phyloP scores from a whole-genome alignment of 2,113 vertebrate species.

The Gobiocypris rarus region DNA sequence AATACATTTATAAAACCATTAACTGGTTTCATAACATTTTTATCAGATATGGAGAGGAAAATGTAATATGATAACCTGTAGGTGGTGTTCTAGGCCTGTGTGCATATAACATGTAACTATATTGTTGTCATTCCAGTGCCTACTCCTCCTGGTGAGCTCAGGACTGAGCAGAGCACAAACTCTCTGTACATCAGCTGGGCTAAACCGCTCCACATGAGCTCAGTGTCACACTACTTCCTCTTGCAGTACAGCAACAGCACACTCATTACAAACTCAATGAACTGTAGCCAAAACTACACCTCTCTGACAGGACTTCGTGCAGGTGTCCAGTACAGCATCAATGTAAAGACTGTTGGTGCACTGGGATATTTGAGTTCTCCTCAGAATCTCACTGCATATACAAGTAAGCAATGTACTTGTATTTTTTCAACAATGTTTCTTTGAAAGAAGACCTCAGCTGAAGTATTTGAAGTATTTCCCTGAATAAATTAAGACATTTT shows the following conservation, averaged over 20 bases:
- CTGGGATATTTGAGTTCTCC: constrained; percentile 34
- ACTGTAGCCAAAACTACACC: background rate
- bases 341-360: constrained; percentile 36
- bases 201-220: constrained; percentile 30
- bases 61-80: background rate
- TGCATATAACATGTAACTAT: background rate
- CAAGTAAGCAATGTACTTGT: constrained; percentile 33
- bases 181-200: constrained; percentile 40
- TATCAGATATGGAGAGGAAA: background rate
- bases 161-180: background rate
- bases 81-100: background rate
- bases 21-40: background rate
- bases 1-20: background rate
- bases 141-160: constrained; percentile 19
- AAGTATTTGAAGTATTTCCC: too few species aligned
- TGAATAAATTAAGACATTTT: too few species aligned
- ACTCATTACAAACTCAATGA: background rate
- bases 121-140: constrained; percentile 43
- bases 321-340: constrained; percentile 44
- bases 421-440: background rate
- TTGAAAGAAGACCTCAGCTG: background rate
- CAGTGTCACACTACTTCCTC: background rate
- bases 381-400: background rate
- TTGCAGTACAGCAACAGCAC: background rate
- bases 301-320: constrained; percentile 2